phyloP scores from a whole-genome alignment of 30 jellyfish, hydroid and myxozoan genomes.

The Pelagia noctiluca region DNA sequence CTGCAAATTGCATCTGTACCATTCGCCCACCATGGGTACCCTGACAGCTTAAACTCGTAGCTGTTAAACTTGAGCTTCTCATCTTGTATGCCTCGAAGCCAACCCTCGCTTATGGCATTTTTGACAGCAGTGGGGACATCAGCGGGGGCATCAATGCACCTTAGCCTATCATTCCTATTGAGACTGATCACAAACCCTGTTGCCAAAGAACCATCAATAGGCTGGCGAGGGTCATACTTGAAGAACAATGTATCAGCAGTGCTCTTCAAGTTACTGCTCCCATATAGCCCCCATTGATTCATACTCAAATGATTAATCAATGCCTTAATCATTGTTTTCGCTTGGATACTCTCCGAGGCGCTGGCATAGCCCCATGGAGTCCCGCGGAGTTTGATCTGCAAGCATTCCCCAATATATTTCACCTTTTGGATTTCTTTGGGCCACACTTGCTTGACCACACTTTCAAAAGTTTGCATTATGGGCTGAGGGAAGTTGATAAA shows the following conservation, averaged over 20 bases:
- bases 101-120: constrained; percentile 41
- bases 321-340: constrained; percentile 39
- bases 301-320: constrained; percentile 60
- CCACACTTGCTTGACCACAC: not conserved
- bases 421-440: not conserved
- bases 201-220: constrained; percentile 39
- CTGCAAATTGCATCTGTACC: constrained; percentile 74
- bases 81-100: constrained; percentile 82
- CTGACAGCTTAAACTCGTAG: constrained; percentile 79
- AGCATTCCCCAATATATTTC: not conserved
- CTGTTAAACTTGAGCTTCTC: constrained; percentile 68
- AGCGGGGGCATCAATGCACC: constrained; percentile 73
- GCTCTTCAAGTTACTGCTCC: constrained; percentile 57
- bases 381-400: too few relatives aligned
- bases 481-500: not conserved
- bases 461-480: not conserved
- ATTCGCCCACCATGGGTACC: constrained; percentile 92
- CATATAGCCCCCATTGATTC: constrained; percentile 68
- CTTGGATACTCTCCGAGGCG: not conserved
- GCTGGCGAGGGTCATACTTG: constrained; percentile 53
- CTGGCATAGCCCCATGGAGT: too few relatives aligned
- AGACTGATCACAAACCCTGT: constrained; percentile 74
- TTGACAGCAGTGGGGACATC: constrained; percentile 51
- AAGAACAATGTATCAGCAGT: constrained; percentile 67
- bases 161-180: constrained; percentile 75